These are phyloP conservation scores for Ophion costatus DNA, from an alignment of 2,888 invertebrate species.

Conservation along the genomic window DNA sequence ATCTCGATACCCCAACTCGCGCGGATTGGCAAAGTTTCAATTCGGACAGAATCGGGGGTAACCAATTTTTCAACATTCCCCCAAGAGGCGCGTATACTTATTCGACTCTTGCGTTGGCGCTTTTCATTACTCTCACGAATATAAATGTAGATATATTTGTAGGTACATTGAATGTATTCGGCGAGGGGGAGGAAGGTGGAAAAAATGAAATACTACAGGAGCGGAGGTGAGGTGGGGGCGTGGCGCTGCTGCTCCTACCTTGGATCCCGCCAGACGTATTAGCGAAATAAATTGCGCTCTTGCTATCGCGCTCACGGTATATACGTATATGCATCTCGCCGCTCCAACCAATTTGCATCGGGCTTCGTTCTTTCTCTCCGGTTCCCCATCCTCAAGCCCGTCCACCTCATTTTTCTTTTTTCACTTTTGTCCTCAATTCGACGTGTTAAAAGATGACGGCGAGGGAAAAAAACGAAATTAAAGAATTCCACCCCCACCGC, in stretches of 20 bases:
- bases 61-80: background rate
- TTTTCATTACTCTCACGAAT: background rate
- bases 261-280: constrained; percentile 54
- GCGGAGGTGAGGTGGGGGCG: constrained; percentile 8
- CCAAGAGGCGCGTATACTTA: background rate
- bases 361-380: constrained; percentile 42
- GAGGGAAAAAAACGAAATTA: constrained; percentile 56
- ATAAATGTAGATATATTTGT: constrained; percentile 6
- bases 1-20: background rate
- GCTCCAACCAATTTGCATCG: constrained; percentile 60
- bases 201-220: constrained; percentile 57
- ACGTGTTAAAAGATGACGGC: constrained; percentile 57
- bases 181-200: constrained; percentile 33
- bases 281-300: constrained; percentile 64
- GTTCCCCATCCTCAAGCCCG: constrained; percentile 19
- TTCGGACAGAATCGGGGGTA: background rate
- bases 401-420: constrained; percentile 32
- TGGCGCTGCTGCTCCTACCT: constrained; percentile 44
- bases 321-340: constrained; percentile 17
- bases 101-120: background rate
- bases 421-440: constrained; percentile 43
- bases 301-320: constrained; percentile 37
- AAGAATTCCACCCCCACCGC: constrained; percentile 29
- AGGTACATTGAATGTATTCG: constrained; percentile 34
- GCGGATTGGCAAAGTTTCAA: constrained; percentile 8